Percentiles rank a stretch among this genome's conserved stretches.
These are phyloP conservation scores for Clupea harengus DNA, from an alignment of 2,113 vertebrate genomes.

Conservation along the genomic window DNA sequence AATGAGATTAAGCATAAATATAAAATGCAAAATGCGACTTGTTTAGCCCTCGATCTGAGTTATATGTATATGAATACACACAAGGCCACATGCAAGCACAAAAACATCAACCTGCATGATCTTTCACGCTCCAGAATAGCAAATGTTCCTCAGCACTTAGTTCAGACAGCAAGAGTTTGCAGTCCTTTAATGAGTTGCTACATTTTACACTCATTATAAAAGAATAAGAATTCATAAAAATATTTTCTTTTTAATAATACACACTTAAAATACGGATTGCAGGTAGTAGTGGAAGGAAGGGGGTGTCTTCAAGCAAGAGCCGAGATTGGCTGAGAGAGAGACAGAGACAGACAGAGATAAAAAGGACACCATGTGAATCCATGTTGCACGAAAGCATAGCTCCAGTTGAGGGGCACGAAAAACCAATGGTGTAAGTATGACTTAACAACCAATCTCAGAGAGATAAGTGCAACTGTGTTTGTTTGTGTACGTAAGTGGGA, in stretches of 20 bases:
- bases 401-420: constrained; percentile 50
- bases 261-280: constrained; percentile 83
- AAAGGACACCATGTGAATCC: constrained; percentile 23
- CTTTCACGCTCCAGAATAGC: background rate
- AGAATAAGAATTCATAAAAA: constrained; percentile 97
- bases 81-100: background rate
- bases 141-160: constrained; percentile 18
- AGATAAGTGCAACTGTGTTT: constrained; percentile 42
- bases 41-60: background rate
- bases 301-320: constrained; percentile 39
- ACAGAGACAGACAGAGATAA: constrained; percentile 15
- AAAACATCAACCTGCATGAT: background rate
- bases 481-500: background rate
- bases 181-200: constrained; percentile 80
- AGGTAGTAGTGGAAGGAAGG: constrained; percentile 63
- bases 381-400: constrained; percentile 40
- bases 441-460: constrained; percentile 48
- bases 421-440: constrained; percentile 46
- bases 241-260: constrained; percentile 93
- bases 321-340: constrained; percentile 10
- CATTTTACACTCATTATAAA: constrained; percentile 83
- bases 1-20: background rate
- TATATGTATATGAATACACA: background rate
- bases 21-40: background rate
- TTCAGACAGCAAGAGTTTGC: constrained; percentile 44